A percentile compares a stretch with the other conserved stretches of the same genome.
These are phyloP conservation scores for Drosophila birchii DNA, from an alignment of 2,888 invertebrate species.

Conservation along the genomic window DNA sequence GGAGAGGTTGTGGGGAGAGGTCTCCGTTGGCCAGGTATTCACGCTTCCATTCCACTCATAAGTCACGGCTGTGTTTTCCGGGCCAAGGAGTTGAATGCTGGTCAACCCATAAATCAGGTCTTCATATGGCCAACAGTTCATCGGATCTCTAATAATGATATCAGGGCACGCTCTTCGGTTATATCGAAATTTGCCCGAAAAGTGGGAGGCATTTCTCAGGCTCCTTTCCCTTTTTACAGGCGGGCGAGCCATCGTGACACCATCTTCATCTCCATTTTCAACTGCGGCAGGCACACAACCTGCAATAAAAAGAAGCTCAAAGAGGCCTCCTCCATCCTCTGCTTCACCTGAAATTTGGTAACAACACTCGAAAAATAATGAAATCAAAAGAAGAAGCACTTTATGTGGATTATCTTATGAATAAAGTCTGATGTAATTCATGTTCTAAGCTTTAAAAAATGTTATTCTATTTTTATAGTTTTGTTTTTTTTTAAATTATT, in stretches of 20 bases:
- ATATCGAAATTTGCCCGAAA: slow-evolving; percentile 6
- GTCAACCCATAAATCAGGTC: slow-evolving; percentile 31
- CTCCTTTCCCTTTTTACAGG: slow-evolving; percentile 34
- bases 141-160: slow-evolving; percentile 43
- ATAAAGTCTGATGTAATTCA: not conserved
- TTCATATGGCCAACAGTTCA: slow-evolving; percentile 19
- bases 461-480: too few relatives aligned
- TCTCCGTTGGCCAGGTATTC: slow-evolving; percentile 46
- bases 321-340: slow-evolving; percentile 25
- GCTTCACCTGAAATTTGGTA: not conserved
- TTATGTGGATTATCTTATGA: not conserved
- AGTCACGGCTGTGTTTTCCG: slow-evolving; percentile 63
- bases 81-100: slow-evolving; percentile 5
- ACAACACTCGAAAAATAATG: slow-evolving; percentile 3
- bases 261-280: slow-evolving; percentile 50
- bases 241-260: slow-evolving; percentile 66
- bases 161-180: slow-evolving; percentile 23
- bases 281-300: slow-evolving; percentile 30
- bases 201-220: slow-evolving; percentile 30
- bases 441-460: not conserved
- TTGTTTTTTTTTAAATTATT: not conserved
- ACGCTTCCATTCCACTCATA: slow-evolving; percentile 66
- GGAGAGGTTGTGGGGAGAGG: not conserved
- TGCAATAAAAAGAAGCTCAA: slow-evolving; percentile 48
- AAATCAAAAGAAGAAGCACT: not conserved